Percentiles rank a stretch among this genome's conserved stretches.
phyloP scores from a whole-genome alignment of 2,888 invertebrate genomes.

The Monoplex corrugatus region DNA sequence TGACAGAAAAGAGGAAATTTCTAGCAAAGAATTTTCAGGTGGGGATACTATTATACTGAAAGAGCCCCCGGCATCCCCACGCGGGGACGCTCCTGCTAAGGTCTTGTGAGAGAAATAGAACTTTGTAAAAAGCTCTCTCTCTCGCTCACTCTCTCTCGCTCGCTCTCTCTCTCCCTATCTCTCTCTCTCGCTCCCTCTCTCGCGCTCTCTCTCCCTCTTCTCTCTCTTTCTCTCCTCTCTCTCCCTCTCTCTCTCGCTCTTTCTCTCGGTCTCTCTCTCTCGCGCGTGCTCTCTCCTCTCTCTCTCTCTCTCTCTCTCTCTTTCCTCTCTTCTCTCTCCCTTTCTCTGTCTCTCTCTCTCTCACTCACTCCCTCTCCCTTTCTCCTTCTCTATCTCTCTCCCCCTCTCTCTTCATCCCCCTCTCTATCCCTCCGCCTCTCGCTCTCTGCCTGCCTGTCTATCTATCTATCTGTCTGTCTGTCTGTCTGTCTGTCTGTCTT shows the following conservation, averaged over 20 bases:
- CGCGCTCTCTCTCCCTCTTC: constrained; percentile 16
- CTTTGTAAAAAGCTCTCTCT: no score
- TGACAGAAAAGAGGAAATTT: no score
- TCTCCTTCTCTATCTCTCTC: not conserved
- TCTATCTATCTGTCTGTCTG: no score
- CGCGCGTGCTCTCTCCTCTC: not conserved
- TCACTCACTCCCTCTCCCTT: not conserved
- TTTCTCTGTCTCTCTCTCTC: not conserved
- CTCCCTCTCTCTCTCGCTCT: constrained; percentile 26
- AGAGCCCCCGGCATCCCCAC: no score
- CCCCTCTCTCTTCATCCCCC: not conserved
- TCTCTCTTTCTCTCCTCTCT: constrained; percentile 21
- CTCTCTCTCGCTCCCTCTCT: not conserved
- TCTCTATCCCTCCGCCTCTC: not conserved
- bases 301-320: constrained; percentile 31
- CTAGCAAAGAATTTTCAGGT: no score
- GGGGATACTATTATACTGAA: no score
- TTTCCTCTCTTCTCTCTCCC: constrained; percentile 29
- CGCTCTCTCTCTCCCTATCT: not conserved
- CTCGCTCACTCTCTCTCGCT: not conserved
- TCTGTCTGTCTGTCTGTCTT: not conserved
- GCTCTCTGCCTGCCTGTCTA: not conserved
- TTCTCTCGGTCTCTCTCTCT: not conserved
- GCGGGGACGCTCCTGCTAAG: no score
- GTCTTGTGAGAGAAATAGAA: no score